A percentile compares a stretch with the other conserved stretches of the same genome.
phyloP scores from a whole-genome alignment of 1,140 invertebrate species.

The Drosophila insularis region DNA sequence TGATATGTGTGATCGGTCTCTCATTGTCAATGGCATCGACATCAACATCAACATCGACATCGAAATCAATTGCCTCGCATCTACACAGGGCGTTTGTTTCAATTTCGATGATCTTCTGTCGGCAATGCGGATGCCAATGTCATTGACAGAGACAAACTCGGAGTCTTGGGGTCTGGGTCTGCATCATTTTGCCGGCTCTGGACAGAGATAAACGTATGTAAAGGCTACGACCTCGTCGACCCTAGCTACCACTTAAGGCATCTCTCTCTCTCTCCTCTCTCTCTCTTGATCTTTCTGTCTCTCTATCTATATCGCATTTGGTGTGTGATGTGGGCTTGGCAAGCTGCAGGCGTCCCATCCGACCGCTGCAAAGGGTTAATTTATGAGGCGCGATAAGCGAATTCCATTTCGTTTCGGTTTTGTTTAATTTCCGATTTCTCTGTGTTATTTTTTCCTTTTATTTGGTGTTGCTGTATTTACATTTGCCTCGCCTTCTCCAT shows the following conservation, averaged over 20 bases:
- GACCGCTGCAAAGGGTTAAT: conserved; percentile 75
- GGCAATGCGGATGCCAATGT: conserved; percentile 36
- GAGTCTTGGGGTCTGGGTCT: conserved; percentile 20
- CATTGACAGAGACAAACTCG: conserved; percentile 31
- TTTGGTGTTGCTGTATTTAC: conserved; percentile 62
- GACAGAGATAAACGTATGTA: conserved; percentile 41
- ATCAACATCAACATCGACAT: neutral
- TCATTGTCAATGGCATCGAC: conserved; percentile 16
- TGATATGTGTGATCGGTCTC: neutral
- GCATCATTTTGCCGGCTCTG: conserved; percentile 3
- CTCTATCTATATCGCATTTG: conserved; percentile 15
- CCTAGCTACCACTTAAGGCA: conserved; percentile 46
- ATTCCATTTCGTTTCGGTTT: conserved; percentile 80
- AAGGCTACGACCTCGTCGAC: conserved; percentile 34
- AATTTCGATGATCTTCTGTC: conserved; percentile 35
- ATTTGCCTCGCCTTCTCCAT: conserved; percentile 32
- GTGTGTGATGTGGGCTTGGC: conserved; percentile 21
- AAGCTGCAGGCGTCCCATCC: conserved; percentile 22
- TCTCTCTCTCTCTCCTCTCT: conserved; percentile 12
- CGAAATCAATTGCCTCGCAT: conserved; percentile 11
- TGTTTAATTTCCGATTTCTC: conserved; percentile 79
- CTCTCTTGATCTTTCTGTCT: conserved; percentile 10
- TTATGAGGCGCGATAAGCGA: conserved; percentile 80
- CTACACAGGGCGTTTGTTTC: conserved; percentile 17
- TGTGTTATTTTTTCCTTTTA: conserved; percentile 43